Evolutionary conservation across 2,797 vertebrate genomes (phyloP).

Genomic region (Streptopelia turtur): DNA sequence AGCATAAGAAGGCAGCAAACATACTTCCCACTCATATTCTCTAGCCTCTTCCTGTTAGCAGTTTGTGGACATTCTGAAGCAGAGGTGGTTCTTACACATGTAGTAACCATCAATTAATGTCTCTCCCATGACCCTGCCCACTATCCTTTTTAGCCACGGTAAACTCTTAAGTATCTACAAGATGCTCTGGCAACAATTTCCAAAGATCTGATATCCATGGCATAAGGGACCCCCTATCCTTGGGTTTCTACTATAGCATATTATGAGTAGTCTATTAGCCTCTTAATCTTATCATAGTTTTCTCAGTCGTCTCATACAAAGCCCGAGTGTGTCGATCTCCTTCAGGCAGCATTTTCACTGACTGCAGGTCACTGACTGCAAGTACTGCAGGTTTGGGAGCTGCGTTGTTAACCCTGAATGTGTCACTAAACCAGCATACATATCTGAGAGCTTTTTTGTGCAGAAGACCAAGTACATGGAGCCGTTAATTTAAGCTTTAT

Average conservation of each 20-base stretch:
- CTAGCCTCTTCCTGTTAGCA: background rate
- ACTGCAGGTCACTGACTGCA: background rate
- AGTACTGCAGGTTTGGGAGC: background rate
- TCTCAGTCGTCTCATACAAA: background rate
- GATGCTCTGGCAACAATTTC: background rate
- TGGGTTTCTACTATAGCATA: background rate
- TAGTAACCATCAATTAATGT: background rate
- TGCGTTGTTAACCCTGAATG: background rate
- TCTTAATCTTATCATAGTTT: background rate
- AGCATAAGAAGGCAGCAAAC: background rate
- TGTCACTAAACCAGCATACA: background rate
- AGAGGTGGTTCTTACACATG: background rate
- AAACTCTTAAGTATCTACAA: background rate
- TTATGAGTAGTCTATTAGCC: background rate
- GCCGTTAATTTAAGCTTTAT: background rate
- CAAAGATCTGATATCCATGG: background rate
- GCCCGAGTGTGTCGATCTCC: background rate
- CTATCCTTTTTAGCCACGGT: background rate
- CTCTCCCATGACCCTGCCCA: background rate
- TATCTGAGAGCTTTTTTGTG: background rate
- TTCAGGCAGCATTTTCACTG: background rate
- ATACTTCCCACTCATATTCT: background rate
- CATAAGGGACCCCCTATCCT: background rate
- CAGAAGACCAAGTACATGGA: background rate
- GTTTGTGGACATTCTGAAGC: background rate